phyloP scores from a whole-genome alignment of 2,888 invertebrate species.

The Anthrax anthrax region DNA sequence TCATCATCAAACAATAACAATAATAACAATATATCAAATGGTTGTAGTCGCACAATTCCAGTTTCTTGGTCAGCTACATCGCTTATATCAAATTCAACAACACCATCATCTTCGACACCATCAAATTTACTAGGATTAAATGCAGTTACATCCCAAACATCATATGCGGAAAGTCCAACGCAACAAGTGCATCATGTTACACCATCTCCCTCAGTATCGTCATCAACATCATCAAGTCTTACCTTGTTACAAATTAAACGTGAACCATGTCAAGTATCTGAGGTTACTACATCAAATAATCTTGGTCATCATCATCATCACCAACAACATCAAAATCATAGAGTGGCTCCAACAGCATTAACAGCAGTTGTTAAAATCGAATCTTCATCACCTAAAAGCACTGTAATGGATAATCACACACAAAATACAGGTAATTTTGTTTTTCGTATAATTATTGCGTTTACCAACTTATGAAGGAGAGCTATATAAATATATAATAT shows the following conservation, averaged over 20 bases:
- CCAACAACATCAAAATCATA: conserved; percentile 8
- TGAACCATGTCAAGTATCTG: conserved; percentile 35
- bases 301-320: conserved; percentile 21
- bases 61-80: conserved; percentile 15
- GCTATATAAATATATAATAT: too few relatives aligned
- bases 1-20: too few relatives aligned
- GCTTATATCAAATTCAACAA: conserved; percentile 1
- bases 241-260: conserved; percentile 33
- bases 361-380: conserved; percentile 33
- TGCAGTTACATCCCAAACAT: not conserved
- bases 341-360: conserved; percentile 22
- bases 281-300: conserved; percentile 32
- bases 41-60: conserved; percentile 17
- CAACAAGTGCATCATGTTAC: conserved; percentile 5
- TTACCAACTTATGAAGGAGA: too few relatives aligned
- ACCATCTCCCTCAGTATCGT: conserved; percentile 6
- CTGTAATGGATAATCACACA: conserved; percentile 24
- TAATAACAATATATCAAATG: conserved; percentile 12
- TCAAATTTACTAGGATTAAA: not conserved
- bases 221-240: conserved; percentile 21
- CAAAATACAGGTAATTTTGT: conserved; percentile 13
- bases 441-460: not conserved
- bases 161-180: conserved; percentile 5
- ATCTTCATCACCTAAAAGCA: conserved; percentile 30
- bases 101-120: conserved; percentile 2